These are phyloP conservation scores for Gibbula magus DNA, from an alignment of 2,888 invertebrate species.

Conservation along the genomic window DNA sequence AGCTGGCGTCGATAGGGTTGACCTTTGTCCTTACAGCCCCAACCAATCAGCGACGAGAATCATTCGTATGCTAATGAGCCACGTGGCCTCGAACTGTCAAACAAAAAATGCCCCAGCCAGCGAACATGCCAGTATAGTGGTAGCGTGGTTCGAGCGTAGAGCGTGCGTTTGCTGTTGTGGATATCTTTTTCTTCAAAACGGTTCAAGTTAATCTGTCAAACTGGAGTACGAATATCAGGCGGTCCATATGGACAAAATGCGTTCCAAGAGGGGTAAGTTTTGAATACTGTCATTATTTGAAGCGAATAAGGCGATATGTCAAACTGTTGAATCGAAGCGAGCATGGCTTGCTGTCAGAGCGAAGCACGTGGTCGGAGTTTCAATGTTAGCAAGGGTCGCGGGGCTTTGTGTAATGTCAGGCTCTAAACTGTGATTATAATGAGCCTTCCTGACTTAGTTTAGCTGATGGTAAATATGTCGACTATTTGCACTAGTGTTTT, in stretches of 20 bases:
- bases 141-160: slow-evolving; percentile 46
- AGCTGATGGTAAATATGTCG: neutral
- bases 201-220: neutral
- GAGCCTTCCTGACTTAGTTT: neutral
- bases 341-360: slow-evolving; percentile 17
- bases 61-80: slow-evolving; percentile 43
- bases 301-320: neutral
- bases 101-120: slow-evolving; percentile 46
- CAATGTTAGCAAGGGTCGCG: neutral
- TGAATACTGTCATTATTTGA: slow-evolving; percentile 12
- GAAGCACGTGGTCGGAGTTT: slow-evolving; percentile 27
- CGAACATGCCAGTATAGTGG: slow-evolving; percentile 36
- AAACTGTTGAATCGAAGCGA: slow-evolving; percentile 16
- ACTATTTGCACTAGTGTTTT: neutral
- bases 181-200: slow-evolving; percentile 10
- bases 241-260: slow-evolving; percentile 40
- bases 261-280: slow-evolving; percentile 56
- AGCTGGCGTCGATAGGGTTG: slow-evolving; percentile 13
- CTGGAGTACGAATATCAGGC: slow-evolving; percentile 7
- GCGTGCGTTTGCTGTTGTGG: slow-evolving; percentile 5
- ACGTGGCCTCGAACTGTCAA: slow-evolving; percentile 63
- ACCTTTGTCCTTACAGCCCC: slow-evolving; percentile 22
- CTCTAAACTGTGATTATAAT: neutral
- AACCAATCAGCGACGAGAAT: slow-evolving; percentile 27
- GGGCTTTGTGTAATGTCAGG: slow-evolving; percentile 13